A percentile compares a stretch with the other conserved stretches of the same genome.
Conservation (phyloP, 2,888 invertebrate species). For the Drosophila glabriapex region DNA sequence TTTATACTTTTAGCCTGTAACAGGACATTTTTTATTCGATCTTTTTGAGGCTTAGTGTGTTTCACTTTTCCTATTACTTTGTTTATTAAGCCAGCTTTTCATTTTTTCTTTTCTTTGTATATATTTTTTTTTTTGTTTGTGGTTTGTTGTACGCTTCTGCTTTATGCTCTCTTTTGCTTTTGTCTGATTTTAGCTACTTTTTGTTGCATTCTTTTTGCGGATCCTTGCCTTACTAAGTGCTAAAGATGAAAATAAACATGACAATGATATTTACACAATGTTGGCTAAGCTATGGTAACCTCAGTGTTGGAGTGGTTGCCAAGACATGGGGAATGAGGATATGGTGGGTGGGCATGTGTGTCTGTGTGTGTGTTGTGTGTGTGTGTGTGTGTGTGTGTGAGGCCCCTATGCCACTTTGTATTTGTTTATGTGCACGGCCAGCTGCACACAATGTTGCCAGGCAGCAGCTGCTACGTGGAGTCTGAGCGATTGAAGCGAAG, state of each 20-base stretch:
- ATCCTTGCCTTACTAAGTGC: conserved; percentile 65
- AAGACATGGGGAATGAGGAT: conserved; percentile 20
- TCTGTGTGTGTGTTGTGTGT: conserved; percentile 14
- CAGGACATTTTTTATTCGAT: conserved; percentile 10
- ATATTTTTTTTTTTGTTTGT: conserved; percentile 28
- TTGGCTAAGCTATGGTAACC: conserved; percentile 59
- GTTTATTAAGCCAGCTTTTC: conserved; percentile 32
- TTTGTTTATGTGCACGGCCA: conserved; percentile 73
- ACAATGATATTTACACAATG: conserved; percentile 78
- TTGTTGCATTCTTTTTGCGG: conserved; percentile 27
- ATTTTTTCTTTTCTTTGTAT: conserved; percentile 25
- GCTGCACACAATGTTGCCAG: conserved; percentile 67
- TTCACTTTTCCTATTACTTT: conserved; percentile 18
- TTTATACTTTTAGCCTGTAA: conserved; percentile 14
- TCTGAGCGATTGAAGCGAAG: conserved; percentile 60
- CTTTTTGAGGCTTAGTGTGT: conserved; percentile 12
- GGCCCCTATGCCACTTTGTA: conserved; percentile 66
- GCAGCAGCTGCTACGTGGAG: conserved; percentile 56
- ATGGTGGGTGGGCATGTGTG: conserved; percentile 30
- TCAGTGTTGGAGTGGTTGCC: conserved; percentile 34
- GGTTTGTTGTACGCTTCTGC: conserved; percentile 29
- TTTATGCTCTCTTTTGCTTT: conserved; percentile 21
- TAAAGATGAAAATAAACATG: conserved; percentile 77
- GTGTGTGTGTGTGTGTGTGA: conserved; percentile 15
- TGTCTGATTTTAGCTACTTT: conserved; percentile 31